Evolutionary conservation across 1,140 invertebrate genomes (phyloP).

Genomic region (Gyrodactylus salaris): DNA sequence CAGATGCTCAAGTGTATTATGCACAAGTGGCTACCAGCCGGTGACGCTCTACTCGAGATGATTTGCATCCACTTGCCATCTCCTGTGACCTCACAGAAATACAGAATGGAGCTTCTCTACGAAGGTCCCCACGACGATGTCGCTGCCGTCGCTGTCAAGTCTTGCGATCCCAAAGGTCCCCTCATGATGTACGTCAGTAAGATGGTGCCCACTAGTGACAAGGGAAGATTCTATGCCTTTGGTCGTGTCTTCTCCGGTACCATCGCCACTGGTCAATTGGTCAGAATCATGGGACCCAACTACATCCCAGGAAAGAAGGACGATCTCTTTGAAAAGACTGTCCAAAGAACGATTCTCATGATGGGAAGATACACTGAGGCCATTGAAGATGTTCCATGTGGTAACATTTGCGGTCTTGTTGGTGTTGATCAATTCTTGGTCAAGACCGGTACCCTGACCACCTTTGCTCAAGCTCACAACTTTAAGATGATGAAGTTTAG

Average conservation of each 20-base stretch:
- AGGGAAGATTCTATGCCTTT: constrained; percentile 97
- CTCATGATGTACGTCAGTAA: constrained; percentile 99
- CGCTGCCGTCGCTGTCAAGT: constrained; percentile 47
- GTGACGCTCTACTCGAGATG: constrained; percentile 96
- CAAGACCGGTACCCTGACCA: constrained; percentile 95
- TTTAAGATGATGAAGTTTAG: constrained; percentile 52
- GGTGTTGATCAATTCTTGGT: constrained; percentile 97
- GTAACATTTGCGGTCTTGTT: constrained; percentile 97
- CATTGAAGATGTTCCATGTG: constrained; percentile 91
- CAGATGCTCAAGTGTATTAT: constrained; percentile 33
- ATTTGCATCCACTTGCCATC: constrained; percentile 96
- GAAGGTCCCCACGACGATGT: constrained; percentile 59
- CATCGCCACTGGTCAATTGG: constrained; percentile 58
- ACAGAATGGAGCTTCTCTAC: constrained; percentile 94
- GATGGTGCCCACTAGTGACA: constrained; percentile 98
- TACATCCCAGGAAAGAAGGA: constrained; percentile 88
- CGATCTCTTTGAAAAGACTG: constrained; percentile 89
- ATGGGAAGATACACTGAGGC: constrained; percentile 98
- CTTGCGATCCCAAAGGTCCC: constrained; percentile 68
- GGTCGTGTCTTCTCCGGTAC: constrained; percentile 94
- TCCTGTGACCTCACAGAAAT: constrained; percentile 86
- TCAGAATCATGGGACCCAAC: constrained; percentile 50
- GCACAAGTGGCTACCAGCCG: constrained; percentile 92
- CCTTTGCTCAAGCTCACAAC: constrained; percentile 95
- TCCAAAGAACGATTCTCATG: constrained; percentile 95